Percentiles rank a stretch among this genome's conserved stretches.
Evolutionary conservation across 2,113 vertebrate species (phyloP).

Genomic region (Scophthalmus maximus): DNA sequence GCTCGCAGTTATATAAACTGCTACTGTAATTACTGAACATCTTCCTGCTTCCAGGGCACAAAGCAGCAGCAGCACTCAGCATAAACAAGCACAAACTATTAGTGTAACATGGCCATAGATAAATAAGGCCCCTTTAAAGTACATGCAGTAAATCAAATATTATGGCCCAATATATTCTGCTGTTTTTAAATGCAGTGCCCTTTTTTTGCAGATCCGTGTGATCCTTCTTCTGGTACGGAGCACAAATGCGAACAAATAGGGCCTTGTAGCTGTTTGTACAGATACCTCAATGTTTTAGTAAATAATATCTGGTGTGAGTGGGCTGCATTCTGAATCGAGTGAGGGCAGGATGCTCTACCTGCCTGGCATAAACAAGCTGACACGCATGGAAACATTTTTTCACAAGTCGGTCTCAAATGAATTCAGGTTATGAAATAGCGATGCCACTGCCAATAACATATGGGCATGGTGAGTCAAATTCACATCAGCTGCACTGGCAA

Average conservation of each 20-base stretch:
- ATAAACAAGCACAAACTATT: constrained; percentile 53
- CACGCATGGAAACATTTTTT: constrained; percentile 30
- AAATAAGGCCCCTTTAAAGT: constrained; percentile 35
- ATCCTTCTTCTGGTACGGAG: constrained; percentile 34
- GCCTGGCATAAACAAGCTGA: constrained; percentile 32
- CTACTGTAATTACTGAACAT: constrained; percentile 21
- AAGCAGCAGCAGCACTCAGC: constrained; percentile 24
- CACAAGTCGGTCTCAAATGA: constrained; percentile 21
- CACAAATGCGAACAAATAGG: constrained; percentile 30
- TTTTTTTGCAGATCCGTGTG: too few species aligned
- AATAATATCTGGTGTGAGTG: constrained; percentile 27
- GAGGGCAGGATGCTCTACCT: constrained; percentile 24
- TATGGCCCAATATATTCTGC: background rate
- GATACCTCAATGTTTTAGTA: constrained; percentile 24
- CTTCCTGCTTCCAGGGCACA: constrained; percentile 24
- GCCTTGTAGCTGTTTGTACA: constrained; percentile 27
- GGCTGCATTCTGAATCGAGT: constrained; percentile 36
- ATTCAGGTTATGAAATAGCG: constrained; percentile 49
- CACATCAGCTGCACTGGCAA: constrained; percentile 28
- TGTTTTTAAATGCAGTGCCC: too few species aligned
- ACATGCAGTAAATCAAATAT: constrained; percentile 23
- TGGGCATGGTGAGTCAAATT: constrained; percentile 26
- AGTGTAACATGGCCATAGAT: constrained; percentile 42
- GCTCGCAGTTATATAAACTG: constrained; percentile 47
- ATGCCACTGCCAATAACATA: constrained; percentile 38